Conservation (phyloP, 2,113 vertebrate genomes). For the Herpailurus yagouaroundi region DNA sequence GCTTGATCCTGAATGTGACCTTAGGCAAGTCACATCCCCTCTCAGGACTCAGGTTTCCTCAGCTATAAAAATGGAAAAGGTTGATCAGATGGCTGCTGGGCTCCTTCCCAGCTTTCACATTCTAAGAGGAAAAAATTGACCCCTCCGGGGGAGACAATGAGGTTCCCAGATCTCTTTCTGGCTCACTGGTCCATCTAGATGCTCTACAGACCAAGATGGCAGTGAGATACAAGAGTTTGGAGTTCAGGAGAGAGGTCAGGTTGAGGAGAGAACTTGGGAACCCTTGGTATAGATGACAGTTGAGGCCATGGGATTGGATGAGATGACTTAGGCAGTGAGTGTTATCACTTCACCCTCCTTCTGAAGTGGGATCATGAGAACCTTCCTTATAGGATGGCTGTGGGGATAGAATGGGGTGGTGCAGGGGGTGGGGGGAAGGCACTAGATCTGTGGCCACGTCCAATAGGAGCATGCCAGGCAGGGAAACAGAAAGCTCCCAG, state of each 20-base stretch:
- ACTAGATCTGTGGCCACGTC: not conserved
- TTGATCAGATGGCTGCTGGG: slow-evolving; percentile 49
- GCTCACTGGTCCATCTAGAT: not conserved
- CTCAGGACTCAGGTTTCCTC: slow-evolving; percentile 53
- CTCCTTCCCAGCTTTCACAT: not conserved
- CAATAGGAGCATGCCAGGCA: not conserved
- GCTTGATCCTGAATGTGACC: not conserved
- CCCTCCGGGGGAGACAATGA: not conserved
- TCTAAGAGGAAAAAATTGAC: not conserved
- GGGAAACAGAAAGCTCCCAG: not conserved
- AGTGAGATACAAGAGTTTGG: not conserved
- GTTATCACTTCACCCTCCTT: not conserved
- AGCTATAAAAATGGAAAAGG: not conserved
- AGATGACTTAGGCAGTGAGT: not conserved
- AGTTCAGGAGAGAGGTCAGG: not conserved
- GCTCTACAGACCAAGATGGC: not conserved
- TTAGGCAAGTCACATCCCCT: slow-evolving; percentile 38
- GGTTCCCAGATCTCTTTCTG: not conserved
- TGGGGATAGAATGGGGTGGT: not conserved
- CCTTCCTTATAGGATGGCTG: not conserved
- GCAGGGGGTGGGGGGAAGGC: not conserved
- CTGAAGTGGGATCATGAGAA: not conserved
- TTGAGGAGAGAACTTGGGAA: not conserved
- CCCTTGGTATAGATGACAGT: not conserved
- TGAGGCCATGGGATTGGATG: not conserved